Percentiles rank a stretch among this genome's conserved stretches.
Conservation (phyloP, 1,140 invertebrate species). For the Diorhabda sublineata region DNA sequence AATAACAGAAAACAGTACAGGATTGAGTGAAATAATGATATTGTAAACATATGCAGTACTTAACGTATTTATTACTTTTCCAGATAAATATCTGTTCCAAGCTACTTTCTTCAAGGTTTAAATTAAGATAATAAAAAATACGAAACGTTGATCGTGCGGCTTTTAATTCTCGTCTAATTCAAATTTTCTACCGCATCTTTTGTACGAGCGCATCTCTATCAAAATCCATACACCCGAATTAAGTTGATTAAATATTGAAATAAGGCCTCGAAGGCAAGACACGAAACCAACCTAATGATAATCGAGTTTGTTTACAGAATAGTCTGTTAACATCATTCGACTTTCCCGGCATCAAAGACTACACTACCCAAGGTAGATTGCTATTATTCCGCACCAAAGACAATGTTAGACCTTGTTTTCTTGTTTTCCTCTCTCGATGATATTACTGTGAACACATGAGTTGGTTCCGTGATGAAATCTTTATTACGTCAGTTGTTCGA, state of each 20-base stretch:
- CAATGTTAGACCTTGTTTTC: slow-evolving; percentile 2
- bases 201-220: slow-evolving; percentile 32
- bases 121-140: too few relatives aligned
- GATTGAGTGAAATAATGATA: too few relatives aligned
- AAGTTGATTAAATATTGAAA: slow-evolving; percentile 42
- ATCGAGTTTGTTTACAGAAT: slow-evolving; percentile 39
- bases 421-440: not conserved
- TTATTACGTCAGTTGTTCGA: slow-evolving; percentile 11
- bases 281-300: slow-evolving; percentile 40
- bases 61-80: too few relatives aligned
- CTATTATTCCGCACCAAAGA: slow-evolving; percentile 15
- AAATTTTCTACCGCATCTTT: slow-evolving; percentile 37
- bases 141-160: not conserved
- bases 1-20: too few relatives aligned
- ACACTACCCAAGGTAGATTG: slow-evolving; percentile 16
- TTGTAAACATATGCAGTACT: too few relatives aligned
- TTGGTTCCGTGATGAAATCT: slow-evolving; percentile 17
- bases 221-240: slow-evolving; percentile 39
- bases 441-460: slow-evolving; percentile 16
- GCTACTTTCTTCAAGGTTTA: too few relatives aligned
- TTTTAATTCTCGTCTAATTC: slow-evolving; percentile 37
- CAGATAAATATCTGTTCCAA: too few relatives aligned
- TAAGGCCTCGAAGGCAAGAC: slow-evolving; percentile 35
- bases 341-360: slow-evolving; percentile 13
- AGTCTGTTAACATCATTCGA: slow-evolving; percentile 21